Percentiles rank a stretch among this genome's conserved stretches.
Conservation (phyloP, 2,797 vertebrate species). For the Thalassophryne amazonica region DNA sequence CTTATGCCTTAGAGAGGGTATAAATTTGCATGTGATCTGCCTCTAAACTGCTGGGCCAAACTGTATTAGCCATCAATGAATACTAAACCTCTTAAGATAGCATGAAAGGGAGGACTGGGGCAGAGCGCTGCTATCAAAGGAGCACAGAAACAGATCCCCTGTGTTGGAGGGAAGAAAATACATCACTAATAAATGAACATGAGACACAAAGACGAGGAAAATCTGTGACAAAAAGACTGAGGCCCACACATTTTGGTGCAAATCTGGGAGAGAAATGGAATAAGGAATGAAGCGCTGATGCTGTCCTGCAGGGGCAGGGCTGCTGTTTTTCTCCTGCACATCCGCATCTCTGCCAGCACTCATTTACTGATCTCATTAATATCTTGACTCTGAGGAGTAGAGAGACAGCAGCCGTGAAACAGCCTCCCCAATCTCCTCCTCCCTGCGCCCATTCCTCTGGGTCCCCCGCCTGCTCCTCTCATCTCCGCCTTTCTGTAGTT, state of each 20-base stretch:
- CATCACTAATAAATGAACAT: conserved; percentile 81
- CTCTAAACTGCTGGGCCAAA: conserved; percentile 57
- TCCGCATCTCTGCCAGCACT: conserved; percentile 79
- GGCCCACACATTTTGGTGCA: conserved; percentile 56
- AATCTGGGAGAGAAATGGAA: conserved; percentile 85
- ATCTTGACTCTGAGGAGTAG: conserved; percentile 67
- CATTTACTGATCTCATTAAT: conserved; percentile 86
- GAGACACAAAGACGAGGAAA: conserved; percentile 61
- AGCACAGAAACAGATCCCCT: conserved; percentile 53
- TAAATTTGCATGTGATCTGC: conserved; percentile 28
- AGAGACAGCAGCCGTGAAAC: conserved; percentile 63
- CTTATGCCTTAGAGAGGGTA: conserved; percentile 16
- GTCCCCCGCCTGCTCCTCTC: conserved; percentile 49
- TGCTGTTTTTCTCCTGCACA: conserved; percentile 71
- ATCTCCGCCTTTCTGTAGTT: conserved; percentile 69
- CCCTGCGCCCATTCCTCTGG: conserved; percentile 60
- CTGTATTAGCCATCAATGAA: conserved; percentile 46
- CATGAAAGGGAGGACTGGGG: conserved; percentile 66
- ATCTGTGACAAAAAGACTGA: conserved; percentile 72
- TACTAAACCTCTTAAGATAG: conserved; percentile 58
- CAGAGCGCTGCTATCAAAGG: conserved; percentile 63
- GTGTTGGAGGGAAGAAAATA: conserved; percentile 56
- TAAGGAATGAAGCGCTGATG: conserved; percentile 76
- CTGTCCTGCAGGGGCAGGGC: conserved; percentile 69
- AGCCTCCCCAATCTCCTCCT: conserved; percentile 41